Conservation (phyloP, 64 coral and sea anemone species). For the Montipora efflorescens region DNA sequence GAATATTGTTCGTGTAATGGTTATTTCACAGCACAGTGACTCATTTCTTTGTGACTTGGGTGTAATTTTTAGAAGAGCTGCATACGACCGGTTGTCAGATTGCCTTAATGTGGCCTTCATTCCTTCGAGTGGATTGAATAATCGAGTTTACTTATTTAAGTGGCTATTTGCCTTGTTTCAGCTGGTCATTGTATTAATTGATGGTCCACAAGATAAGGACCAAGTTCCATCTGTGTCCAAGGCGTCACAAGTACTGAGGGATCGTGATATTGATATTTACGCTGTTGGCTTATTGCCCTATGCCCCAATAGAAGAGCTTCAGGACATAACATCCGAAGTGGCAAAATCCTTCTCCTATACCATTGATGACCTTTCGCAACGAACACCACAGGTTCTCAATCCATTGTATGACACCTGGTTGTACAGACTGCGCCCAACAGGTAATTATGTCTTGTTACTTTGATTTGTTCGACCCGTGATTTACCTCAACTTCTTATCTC, state of each 20-base stretch:
- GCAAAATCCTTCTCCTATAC: not conserved
- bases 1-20: too few relatives aligned
- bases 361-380: conserved; percentile 16
- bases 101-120: too few relatives aligned
- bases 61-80: too few relatives aligned
- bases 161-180: not conserved
- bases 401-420: conserved; percentile 37
- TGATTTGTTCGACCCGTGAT: not conserved
- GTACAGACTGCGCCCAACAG: not conserved
- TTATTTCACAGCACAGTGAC: too few relatives aligned
- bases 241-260: conserved; percentile 34
- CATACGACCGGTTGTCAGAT: too few relatives aligned
- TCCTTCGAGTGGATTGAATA: too few relatives aligned
- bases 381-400: conserved; percentile 21
- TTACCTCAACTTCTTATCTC: not conserved
- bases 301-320: conserved; percentile 9
- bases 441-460: not conserved
- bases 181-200: conserved; percentile 52
- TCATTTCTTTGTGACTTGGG: too few relatives aligned
- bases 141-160: too few relatives aligned
- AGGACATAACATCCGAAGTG: not conserved
- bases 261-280: conserved; percentile 33
- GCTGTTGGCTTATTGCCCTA: conserved; percentile 43
- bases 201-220: conserved; percentile 19
- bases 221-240: not conserved